Percentiles rank a stretch among this genome's conserved stretches.
phyloP scores from a whole-genome alignment of 1,140 invertebrate species.

The Acyrthosiphon pisum region DNA sequence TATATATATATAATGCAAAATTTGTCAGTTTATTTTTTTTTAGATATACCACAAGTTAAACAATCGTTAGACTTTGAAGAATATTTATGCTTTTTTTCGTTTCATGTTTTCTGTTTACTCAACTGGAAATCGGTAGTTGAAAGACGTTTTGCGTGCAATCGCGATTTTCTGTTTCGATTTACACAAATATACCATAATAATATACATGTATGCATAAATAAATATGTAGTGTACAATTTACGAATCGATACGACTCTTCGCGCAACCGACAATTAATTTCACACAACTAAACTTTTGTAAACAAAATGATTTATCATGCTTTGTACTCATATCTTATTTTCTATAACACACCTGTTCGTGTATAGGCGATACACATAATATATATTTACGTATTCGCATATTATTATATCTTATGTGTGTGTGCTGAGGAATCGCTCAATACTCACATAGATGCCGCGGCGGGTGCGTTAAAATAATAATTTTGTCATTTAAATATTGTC shows the following conservation, averaged over 20 bases:
- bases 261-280: neutral
- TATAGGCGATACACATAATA: neutral
- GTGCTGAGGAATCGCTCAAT: neutral
- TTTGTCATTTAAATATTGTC: neutral
- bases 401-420: neutral
- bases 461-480: neutral
- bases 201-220: neutral
- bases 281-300: neutral
- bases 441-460: neutral
- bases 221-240: neutral
- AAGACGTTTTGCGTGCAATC: neutral
- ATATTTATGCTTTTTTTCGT: neutral
- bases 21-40: neutral
- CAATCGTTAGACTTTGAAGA: neutral
- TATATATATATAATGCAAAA: too few relatives aligned
- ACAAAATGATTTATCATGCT: neutral
- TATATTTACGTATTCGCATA: neutral
- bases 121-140: conserved; percentile 25
- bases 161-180: neutral
- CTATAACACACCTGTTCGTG: neutral
- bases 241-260: neutral
- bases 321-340: neutral
- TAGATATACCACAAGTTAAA: neutral
- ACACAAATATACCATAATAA: neutral
- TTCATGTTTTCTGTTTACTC: neutral